phyloP scores from a whole-genome alignment of 2,888 invertebrate species.

The Rhingia campestris region DNA sequence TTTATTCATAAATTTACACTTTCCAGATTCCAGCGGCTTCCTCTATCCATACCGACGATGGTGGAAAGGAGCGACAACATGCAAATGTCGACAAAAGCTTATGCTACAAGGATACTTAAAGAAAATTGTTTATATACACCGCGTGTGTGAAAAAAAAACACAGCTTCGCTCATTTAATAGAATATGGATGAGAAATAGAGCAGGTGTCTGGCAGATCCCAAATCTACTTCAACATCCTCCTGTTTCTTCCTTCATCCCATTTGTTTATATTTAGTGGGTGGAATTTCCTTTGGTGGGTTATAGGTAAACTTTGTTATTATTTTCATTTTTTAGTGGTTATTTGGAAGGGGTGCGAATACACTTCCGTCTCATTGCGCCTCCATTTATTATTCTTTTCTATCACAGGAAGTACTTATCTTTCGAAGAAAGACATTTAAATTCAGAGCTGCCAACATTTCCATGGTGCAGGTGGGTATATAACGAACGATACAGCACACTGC shows the following conservation, averaged over 20 bases:
- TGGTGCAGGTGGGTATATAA: conserved; percentile 35
- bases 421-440: conserved; percentile 53
- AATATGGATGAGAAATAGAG: conserved; percentile 73
- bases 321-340: conserved; percentile 20
- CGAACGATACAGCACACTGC: not conserved
- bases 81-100: conserved; percentile 37
- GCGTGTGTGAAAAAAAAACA: conserved; percentile 33
- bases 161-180: conserved; percentile 64
- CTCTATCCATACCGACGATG: conserved; percentile 53
- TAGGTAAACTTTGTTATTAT: conserved; percentile 47
- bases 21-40: conserved; percentile 29
- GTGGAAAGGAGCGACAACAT: conserved; percentile 20
- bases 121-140: not conserved
- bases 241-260: conserved; percentile 34
- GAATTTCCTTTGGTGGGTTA: conserved; percentile 14
- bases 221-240: conserved; percentile 35
- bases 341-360: conserved; percentile 9
- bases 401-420: conserved; percentile 64
- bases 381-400: conserved; percentile 65
- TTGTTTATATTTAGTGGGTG: conserved; percentile 68
- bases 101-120: conserved; percentile 25
- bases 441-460: conserved; percentile 30
- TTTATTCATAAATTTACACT: conserved; percentile 72
- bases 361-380: conserved; percentile 8
- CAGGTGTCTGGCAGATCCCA: conserved; percentile 60